These are phyloP conservation scores for Dolichoris vasculosae DNA, from an alignment of 1,140 invertebrate genomes.

Conservation along the genomic window DNA sequence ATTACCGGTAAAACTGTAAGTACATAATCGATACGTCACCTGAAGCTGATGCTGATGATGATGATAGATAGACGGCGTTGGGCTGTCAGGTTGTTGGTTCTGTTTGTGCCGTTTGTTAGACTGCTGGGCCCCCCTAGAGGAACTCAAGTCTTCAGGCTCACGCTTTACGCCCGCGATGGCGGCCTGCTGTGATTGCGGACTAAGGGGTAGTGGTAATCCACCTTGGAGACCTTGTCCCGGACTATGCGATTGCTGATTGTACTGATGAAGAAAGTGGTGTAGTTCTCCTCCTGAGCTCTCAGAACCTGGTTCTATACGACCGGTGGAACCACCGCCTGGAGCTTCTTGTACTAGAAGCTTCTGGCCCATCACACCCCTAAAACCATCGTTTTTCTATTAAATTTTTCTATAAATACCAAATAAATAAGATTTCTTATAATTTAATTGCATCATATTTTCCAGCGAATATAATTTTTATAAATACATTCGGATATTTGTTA, in stretches of 20 bases:
- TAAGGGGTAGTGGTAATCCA: conserved; percentile 70
- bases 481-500: too few relatives aligned
- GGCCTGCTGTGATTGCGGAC: conserved; percentile 68
- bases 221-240: conserved; percentile 69
- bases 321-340: conserved; percentile 70
- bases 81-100: conserved; percentile 70
- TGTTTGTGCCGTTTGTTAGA: conserved; percentile 74
- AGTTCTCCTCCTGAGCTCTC: conserved; percentile 76
- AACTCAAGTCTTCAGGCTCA: conserved; percentile 81
- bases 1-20: too few relatives aligned
- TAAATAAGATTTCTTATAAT: too few relatives aligned
- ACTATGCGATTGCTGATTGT: conserved; percentile 78
- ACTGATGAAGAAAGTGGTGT: conserved; percentile 78
- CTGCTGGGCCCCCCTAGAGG: conserved; percentile 74
- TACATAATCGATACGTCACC: conserved; percentile 58
- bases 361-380: conserved; percentile 74
- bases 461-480: too few relatives aligned
- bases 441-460: too few relatives aligned
- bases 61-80: conserved; percentile 79
- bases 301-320: conserved; percentile 75
- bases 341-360: conserved; percentile 72
- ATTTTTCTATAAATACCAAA: not conserved
- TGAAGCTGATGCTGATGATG: conserved; percentile 74
- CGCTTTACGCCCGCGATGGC: conserved; percentile 77
- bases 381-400: not conserved